These are phyloP conservation scores for Pristionchus entomophagus DNA, from an alignment of 2,888 invertebrate species.

Conservation along the genomic window DNA sequence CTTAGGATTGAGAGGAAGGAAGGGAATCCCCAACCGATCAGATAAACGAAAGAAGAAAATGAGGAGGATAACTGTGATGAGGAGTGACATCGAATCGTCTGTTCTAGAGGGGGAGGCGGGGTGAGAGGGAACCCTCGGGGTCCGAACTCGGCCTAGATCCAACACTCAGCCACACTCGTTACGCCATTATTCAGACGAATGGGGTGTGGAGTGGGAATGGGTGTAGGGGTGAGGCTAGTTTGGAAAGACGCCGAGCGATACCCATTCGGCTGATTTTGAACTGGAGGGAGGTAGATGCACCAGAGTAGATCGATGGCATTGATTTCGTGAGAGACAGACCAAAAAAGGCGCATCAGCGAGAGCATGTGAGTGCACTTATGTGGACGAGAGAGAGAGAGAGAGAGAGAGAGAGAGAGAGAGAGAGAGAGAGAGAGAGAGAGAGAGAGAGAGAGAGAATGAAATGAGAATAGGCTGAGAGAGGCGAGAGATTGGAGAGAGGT, in stretches of 20 bases:
- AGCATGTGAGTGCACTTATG: slow-evolving; percentile 13
- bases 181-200: slow-evolving; percentile 8
- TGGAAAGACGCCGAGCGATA: not conserved
- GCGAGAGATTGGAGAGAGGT: not conserved
- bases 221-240: not conserved
- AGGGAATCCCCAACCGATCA: not conserved
- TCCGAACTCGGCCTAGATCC: not conserved
- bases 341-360: not conserved
- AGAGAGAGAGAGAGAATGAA: not conserved
- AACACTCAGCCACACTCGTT: not conserved
- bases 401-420: not conserved
- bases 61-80: not conserved
- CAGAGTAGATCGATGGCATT: too few relatives aligned
- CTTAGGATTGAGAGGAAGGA: slow-evolving; percentile 3
- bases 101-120: not conserved
- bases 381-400: not conserved
- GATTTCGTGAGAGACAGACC: not conserved
- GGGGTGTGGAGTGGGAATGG: not conserved
- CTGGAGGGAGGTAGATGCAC: not conserved
- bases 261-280: not conserved
- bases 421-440: too few relatives aligned
- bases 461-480: slow-evolving; percentile 24
- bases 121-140: not conserved
- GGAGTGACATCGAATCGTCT: not conserved
- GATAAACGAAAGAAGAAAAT: not conserved